Percentiles rank a stretch among this genome's conserved stretches.
Evolutionary conservation across 2,113 vertebrate genomes (phyloP).

Genomic region (Bos javanicus): DNA sequence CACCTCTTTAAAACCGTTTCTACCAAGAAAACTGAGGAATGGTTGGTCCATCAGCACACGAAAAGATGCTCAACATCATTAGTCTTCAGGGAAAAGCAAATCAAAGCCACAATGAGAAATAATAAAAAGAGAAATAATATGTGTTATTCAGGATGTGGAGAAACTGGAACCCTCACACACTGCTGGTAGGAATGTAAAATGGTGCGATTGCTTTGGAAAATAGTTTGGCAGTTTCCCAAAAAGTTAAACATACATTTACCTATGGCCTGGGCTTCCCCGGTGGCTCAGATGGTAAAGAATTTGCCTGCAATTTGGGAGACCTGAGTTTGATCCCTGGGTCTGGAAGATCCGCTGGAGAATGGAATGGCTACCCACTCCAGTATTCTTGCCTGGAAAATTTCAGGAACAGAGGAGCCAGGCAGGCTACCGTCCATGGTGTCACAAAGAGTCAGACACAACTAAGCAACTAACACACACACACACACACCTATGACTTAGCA

Average conservation of each 20-base stretch:
- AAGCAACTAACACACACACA: background rate
- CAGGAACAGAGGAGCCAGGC: background rate
- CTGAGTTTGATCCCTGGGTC: background rate
- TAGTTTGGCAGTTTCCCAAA: background rate
- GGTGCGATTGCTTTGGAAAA: background rate
- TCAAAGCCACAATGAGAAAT: background rate
- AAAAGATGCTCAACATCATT: background rate
- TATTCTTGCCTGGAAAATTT: background rate
- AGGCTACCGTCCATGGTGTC: background rate
- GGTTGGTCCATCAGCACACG: background rate
- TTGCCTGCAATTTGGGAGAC: background rate
- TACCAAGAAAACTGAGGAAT: background rate
- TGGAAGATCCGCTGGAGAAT: background rate
- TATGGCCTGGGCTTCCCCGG: background rate
- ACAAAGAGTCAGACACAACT: background rate
- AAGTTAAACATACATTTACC: background rate
- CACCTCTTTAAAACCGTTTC: background rate
- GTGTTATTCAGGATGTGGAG: background rate
- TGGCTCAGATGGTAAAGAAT: background rate
- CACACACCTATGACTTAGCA: background rate
- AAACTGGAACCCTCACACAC: background rate
- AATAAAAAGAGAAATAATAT: background rate
- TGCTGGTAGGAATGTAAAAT: fast-evolving
- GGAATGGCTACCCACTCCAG: background rate
- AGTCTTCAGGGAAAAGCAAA: background rate